Evolutionary conservation across 2,113 vertebrate genomes (phyloP).

Genomic region (Bubo scandiacus): DNA sequence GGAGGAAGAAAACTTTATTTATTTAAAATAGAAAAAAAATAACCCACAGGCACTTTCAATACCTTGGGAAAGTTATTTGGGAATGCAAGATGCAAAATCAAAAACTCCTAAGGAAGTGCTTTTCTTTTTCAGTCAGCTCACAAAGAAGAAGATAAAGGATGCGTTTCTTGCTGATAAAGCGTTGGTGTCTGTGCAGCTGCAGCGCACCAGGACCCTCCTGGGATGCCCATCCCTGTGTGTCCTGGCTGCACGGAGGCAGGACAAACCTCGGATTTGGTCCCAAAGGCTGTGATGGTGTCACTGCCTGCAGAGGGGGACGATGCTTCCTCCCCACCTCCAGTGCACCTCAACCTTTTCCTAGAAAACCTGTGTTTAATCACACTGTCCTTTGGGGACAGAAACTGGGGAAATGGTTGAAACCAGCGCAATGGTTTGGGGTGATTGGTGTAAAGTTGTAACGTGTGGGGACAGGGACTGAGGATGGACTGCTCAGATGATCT

Average conservation of each 20-base stretch:
- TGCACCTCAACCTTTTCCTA: accelerated
- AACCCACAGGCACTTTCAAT: background rate
- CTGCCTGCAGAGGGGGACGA: background rate
- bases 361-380: background rate
- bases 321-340: background rate
- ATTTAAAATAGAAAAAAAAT: background rate
- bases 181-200: background rate
- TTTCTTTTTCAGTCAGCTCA: background rate
- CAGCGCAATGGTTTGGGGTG: accelerated
- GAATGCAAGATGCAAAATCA: background rate
- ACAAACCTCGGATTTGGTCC: background rate
- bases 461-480: accelerated
- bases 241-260: accelerated
- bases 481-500: background rate
- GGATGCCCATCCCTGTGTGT: accelerated
- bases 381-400: background rate
- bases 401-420: background rate
- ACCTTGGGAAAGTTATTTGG: background rate
- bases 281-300: background rate
- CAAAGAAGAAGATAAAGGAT: background rate
- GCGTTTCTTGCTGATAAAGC: background rate
- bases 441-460: accelerated
- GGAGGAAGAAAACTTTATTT: background rate
- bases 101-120: background rate
- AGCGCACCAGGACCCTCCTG: accelerated